phyloP scores from a whole-genome alignment of 2,113 vertebrate genomes.

The Actinemys pallida region DNA sequence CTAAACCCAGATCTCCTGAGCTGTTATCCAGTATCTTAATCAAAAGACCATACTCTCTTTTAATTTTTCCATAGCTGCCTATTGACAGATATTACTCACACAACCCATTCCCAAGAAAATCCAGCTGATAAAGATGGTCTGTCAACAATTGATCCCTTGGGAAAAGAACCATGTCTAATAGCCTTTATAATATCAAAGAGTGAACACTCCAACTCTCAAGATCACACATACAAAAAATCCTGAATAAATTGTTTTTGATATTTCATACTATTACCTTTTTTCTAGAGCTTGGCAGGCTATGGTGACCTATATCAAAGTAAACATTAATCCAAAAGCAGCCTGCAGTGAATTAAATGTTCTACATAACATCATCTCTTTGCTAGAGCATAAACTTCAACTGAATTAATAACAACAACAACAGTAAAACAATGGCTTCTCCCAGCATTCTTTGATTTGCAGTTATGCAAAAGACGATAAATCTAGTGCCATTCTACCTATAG shows the following conservation, averaged over 20 bases:
- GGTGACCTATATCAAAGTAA: background rate
- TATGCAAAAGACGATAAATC: background rate
- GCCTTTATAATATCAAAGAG: background rate
- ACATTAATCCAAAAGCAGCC: conserved; percentile 15
- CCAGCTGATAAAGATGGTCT: background rate
- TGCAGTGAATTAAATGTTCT: background rate
- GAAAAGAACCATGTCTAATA: background rate
- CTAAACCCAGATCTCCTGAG: background rate
- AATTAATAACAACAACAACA: background rate
- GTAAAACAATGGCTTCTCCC: background rate
- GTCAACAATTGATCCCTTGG: background rate
- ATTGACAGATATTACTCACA: fast-evolving
- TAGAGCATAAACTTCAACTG: background rate
- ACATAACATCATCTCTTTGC: background rate
- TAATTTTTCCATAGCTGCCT: background rate
- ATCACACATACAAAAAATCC: background rate
- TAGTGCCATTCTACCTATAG: background rate
- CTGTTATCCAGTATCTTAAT: background rate
- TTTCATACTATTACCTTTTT: background rate
- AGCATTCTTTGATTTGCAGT: background rate
- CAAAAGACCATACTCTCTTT: background rate
- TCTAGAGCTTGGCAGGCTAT: background rate
- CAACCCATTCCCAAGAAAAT: background rate
- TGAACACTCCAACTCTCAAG: fast-evolving
- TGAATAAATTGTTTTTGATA: background rate